Evolutionary conservation across 1,140 invertebrate genomes (phyloP), one percentile per base, ranked within the genome.

Genomic region (Trinorchestia longiramus): DNA sequence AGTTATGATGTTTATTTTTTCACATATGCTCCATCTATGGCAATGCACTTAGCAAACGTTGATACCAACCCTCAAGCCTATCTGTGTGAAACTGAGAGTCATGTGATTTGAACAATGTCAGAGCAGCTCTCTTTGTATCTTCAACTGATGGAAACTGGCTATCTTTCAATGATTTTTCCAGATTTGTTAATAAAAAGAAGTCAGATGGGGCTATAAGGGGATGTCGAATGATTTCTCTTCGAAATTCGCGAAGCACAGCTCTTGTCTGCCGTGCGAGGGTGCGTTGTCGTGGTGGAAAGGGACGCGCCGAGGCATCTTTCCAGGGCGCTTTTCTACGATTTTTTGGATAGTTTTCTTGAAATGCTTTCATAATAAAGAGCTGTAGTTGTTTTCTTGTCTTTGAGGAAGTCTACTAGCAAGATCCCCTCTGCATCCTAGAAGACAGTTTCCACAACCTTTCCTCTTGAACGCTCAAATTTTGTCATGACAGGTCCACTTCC

Each of bases 381-480:
- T 95, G 91, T 96, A 95, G 96, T 97, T 95, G 96, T 97, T 96
- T 95, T n/a, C n/a, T n/a, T 95, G 88, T 96, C 96, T 92, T 96
- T 95, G 42, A 97, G 41, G 95, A 95, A 97, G 96, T 97, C 95
- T 62, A 97, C 97, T 43, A 96, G 95, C 36, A 97, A 91, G 62
- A 97, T 96, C 96, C 97, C n/a, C 95, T 96, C 42, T 92, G 95
- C 90, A 96, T 97, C 96, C 96, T 96, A 97, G 96, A 97, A 97
- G 97, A 97, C 96, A 23, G 97, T 96, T 11, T 96, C 97, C 97
- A 97, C 97, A 19, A 97, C 97, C 96, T 97, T 97, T 43, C 97
- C 97, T n/a, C 95, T 95, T 62, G 95, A 95, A 95, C 44, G 41
- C 88, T 91, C 88, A 43, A 41, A 91, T 23, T 91, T 91, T 77